A percentile compares a stretch with the other conserved stretches of the same genome.
Conservation (phyloP, 1,140 invertebrate species). For the Lasioglossum albipes region DNA sequence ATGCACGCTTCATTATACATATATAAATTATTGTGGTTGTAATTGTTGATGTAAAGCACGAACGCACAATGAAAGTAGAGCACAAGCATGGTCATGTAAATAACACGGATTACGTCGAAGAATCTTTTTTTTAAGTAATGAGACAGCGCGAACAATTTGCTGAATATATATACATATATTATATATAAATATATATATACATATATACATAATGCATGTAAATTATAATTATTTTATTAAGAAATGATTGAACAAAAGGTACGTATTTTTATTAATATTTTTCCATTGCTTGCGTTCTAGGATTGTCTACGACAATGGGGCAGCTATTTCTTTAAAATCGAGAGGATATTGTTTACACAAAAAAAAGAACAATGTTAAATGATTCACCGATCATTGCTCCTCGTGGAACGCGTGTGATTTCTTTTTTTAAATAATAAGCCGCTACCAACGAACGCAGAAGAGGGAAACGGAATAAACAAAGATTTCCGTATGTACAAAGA, state of each 20-base stretch:
- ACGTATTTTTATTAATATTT: slow-evolving; percentile 66
- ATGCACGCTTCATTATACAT: slow-evolving; percentile 60
- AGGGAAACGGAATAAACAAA: not conserved
- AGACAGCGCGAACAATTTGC: slow-evolving; percentile 39
- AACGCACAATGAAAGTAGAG: slow-evolving; percentile 59
- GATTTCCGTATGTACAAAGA: slow-evolving; percentile 30
- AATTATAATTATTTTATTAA: slow-evolving; percentile 53
- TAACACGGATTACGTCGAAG: slow-evolving; percentile 55
- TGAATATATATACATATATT: slow-evolving; percentile 10
- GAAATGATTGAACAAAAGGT: slow-evolving; percentile 22
- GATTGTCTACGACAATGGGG: slow-evolving; percentile 80
- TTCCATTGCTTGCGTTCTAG: slow-evolving; percentile 79
- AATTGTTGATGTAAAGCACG: slow-evolving; percentile 58
- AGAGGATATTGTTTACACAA: slow-evolving; percentile 69
- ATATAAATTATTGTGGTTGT: slow-evolving; percentile 51
- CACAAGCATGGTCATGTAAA: slow-evolving; percentile 64
- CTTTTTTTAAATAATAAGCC: slow-evolving; percentile 29
- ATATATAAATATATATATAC: slow-evolving; percentile 2
- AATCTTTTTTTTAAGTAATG: slow-evolving; percentile 29
- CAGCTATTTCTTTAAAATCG: slow-evolving; percentile 80
- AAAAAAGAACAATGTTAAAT: slow-evolving; percentile 51
- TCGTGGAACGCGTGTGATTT: not conserved
- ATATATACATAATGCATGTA: slow-evolving; percentile 55
- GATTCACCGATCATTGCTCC: slow-evolving; percentile 57
- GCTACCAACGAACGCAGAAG: slow-evolving; percentile 25